These are phyloP conservation scores for Patella caerulea DNA, from an alignment of 2,888 invertebrate species.

Conservation along the genomic window DNA sequence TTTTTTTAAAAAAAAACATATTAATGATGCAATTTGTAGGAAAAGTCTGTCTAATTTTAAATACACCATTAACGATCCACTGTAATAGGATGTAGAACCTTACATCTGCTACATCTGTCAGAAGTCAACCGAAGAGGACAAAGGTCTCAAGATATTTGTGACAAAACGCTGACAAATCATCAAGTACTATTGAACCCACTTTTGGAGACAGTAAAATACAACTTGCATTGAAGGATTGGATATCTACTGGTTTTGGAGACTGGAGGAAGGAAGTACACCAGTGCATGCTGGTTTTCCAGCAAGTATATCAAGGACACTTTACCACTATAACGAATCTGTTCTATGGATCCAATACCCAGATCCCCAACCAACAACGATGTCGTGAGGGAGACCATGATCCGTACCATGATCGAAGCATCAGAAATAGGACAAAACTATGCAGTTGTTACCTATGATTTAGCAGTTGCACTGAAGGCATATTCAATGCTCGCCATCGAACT, in stretches of 20 bases:
- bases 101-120: no score
- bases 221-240: neutral
- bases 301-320: slow-evolving; percentile 20
- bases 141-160: no score
- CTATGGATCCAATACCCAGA: slow-evolving; percentile 28
- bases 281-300: slow-evolving; percentile 20
- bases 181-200: neutral
- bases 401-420: slow-evolving; percentile 24
- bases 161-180: no score
- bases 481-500: neutral
- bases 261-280: slow-evolving; percentile 22
- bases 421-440: slow-evolving; percentile 31
- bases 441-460: slow-evolving; percentile 29
- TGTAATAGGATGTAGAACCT: no score
- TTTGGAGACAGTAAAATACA: neutral
- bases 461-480: slow-evolving; percentile 9
- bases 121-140: no score
- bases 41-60: no score
- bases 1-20: no score
- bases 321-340: slow-evolving; percentile 27
- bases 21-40: no score
- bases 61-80: no score
- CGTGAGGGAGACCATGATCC: slow-evolving; percentile 18
- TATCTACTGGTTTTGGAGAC: slow-evolving; percentile 18
- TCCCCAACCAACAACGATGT: slow-evolving; percentile 34